Conservation (phyloP, 2,797 vertebrate species). For the Melanotaenia trifasciata region DNA sequence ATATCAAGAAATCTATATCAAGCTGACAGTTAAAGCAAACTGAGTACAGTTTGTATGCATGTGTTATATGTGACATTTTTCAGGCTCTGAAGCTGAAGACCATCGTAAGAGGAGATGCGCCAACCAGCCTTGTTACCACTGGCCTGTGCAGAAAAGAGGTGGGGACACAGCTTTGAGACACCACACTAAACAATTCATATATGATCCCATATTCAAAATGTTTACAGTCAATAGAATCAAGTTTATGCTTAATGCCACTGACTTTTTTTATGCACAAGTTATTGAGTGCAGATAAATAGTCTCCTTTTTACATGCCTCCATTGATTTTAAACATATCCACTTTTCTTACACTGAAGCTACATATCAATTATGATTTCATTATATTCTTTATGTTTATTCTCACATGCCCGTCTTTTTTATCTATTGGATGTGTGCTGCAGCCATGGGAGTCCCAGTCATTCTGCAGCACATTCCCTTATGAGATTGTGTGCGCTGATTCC, state of each 20-base stretch:
- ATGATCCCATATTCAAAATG: neutral
- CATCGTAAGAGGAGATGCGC: conserved; percentile 92
- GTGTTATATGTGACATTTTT: conserved; percentile 5
- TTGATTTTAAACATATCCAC: neutral
- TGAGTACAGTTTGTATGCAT: conserved; percentile 7
- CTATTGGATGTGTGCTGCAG: conserved; percentile 72
- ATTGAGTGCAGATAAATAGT: neutral
- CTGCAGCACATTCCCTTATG: conserved; percentile 94
- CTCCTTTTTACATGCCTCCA: neutral
- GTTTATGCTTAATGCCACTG: neutral
- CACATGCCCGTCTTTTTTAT: neutral
- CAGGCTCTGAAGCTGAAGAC: conserved; percentile 98
- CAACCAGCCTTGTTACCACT: conserved; percentile 90
- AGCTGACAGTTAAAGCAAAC: neutral
- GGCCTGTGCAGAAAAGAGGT: conserved; percentile 96
- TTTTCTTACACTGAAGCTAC: neutral
- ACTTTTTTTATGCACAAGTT: neutral
- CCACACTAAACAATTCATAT: neutral
- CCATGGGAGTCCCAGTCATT: conserved; percentile 98
- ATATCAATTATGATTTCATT: neutral
- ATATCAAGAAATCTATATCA: neutral
- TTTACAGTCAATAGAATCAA: neutral
- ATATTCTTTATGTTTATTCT: neutral
- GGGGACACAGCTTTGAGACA: conserved; percentile 36
- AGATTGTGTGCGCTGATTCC: conserved; percentile 93